Evolutionary conservation across 2,888 invertebrate species (phyloP).

Genomic region (Leptopilina syphax): DNA sequence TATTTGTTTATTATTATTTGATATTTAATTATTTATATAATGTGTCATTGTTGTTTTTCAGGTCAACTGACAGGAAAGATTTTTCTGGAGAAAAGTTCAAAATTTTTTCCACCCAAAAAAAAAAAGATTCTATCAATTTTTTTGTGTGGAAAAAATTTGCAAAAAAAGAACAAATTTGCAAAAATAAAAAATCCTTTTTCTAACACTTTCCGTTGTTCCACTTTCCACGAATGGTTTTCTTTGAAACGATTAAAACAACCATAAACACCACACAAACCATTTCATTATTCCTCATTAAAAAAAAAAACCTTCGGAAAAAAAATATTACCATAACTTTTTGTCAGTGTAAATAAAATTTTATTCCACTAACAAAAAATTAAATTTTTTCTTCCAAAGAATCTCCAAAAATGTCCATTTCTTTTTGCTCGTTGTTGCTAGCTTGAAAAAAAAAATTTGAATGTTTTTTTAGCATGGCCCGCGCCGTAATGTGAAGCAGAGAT

Average conservation of each 20-base stretch:
- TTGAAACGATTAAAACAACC: not conserved
- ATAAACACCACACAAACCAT: conserved; percentile 10
- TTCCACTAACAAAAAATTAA: not conserved
- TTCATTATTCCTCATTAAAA: conserved; percentile 10
- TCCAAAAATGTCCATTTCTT: conserved; percentile 17
- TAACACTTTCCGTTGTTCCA: not conserved
- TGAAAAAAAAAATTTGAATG: conserved; percentile 72
- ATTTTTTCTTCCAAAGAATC: not conserved
- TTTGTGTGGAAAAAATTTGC: too few relatives aligned
- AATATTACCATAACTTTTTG: too few relatives aligned
- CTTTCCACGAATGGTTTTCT: not conserved
- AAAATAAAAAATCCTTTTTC: not conserved
- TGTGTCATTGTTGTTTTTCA: too few relatives aligned
- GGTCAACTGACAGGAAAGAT: too few relatives aligned
- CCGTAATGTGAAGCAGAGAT: conserved; percentile 58
- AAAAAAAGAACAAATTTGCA: too few relatives aligned
- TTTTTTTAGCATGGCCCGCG: conserved; percentile 73
- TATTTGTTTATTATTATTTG: too few relatives aligned
- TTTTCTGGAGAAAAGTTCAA: too few relatives aligned
- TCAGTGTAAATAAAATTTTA: not conserved
- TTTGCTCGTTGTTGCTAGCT: conserved; percentile 76
- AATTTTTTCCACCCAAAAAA: too few relatives aligned
- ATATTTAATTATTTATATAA: too few relatives aligned
- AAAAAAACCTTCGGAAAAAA: not conserved
- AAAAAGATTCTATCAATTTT: too few relatives aligned